These are phyloP conservation scores for Ceratothoa steindachneri DNA, from an alignment of 2,888 invertebrate genomes.

Conservation along the genomic window DNA sequence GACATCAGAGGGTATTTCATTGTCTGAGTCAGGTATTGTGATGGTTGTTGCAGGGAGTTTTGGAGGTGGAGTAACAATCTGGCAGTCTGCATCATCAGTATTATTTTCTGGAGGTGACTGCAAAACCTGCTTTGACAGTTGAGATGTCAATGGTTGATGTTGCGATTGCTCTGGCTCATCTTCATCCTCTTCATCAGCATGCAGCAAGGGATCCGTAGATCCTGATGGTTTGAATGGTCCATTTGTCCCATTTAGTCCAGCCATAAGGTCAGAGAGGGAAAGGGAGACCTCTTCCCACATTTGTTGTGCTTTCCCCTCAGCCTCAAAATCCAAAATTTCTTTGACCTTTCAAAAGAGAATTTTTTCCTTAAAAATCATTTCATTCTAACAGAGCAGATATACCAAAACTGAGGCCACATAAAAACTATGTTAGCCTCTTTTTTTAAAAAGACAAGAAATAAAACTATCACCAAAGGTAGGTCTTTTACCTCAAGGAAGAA, in stretches of 20 bases:
- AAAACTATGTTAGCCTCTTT: too few relatives aligned
- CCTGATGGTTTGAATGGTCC: background rate
- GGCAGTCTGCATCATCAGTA: conserved; percentile 35
- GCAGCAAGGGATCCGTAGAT: background rate
- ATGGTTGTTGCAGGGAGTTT: conserved; percentile 41
- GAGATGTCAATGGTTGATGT: conserved; percentile 2
- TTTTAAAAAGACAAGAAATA: too few relatives aligned
- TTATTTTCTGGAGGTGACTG: background rate
- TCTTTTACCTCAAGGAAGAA: too few relatives aligned
- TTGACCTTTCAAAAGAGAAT: conserved; percentile 23
- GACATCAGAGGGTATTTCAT: conserved; percentile 10
- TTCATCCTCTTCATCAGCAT: background rate
- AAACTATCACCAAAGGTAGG: too few relatives aligned
- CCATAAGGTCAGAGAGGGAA: conserved; percentile 32
- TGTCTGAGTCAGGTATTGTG: conserved; percentile 43
- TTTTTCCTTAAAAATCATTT: background rate
- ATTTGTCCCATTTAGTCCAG: conserved; percentile 6
- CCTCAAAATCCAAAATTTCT: conserved; percentile 39
- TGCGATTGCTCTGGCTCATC: background rate
- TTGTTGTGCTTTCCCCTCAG: conserved; percentile 12
- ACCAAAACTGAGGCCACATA: too few relatives aligned
- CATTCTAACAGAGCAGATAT: too few relatives aligned
- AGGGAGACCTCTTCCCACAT: conserved; percentile 31
- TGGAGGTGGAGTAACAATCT: conserved; percentile 46
- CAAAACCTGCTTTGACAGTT: background rate